Evolutionary conservation across 2,888 invertebrate genomes (phyloP).

Genomic region (Panzeria rudis): DNA sequence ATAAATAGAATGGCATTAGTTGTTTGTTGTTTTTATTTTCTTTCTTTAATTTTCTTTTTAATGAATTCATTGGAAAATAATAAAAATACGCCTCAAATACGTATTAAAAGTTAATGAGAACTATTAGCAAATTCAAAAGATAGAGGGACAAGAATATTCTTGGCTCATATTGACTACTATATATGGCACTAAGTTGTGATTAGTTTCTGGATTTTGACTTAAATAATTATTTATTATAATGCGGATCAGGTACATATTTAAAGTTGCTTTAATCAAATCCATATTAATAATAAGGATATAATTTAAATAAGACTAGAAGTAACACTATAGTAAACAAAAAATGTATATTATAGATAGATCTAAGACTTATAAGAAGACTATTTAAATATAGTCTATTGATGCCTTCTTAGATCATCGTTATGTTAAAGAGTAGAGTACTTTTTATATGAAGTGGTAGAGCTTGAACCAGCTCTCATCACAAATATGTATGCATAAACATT

Average conservation of each 20-base stretch:
- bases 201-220: not conserved
- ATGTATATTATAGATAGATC: not conserved
- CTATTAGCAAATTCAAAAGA: slow-evolving; percentile 4
- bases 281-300: too few relatives aligned
- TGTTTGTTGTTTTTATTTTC: slow-evolving; percentile 6
- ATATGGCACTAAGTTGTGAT: not conserved
- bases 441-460: too few relatives aligned
- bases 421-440: too few relatives aligned
- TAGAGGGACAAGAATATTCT: not conserved
- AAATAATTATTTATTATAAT: not conserved
- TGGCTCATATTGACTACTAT: not conserved
- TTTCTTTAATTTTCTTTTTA: slow-evolving; percentile 25
- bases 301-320: too few relatives aligned
- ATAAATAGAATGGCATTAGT: slow-evolving; percentile 68
- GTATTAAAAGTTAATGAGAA: slow-evolving; percentile 67
- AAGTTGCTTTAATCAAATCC: too few relatives aligned
- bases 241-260: too few relatives aligned
- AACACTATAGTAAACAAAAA: not conserved
- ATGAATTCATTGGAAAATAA: slow-evolving; percentile 68
- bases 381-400: too few relatives aligned
- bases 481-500: too few relatives aligned
- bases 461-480: too few relatives aligned
- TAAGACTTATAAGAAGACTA: too few relatives aligned
- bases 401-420: too few relatives aligned
- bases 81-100: slow-evolving; percentile 52